Conservation (phyloP, 2,113 vertebrate species). For the Alethe diademata region DNA sequence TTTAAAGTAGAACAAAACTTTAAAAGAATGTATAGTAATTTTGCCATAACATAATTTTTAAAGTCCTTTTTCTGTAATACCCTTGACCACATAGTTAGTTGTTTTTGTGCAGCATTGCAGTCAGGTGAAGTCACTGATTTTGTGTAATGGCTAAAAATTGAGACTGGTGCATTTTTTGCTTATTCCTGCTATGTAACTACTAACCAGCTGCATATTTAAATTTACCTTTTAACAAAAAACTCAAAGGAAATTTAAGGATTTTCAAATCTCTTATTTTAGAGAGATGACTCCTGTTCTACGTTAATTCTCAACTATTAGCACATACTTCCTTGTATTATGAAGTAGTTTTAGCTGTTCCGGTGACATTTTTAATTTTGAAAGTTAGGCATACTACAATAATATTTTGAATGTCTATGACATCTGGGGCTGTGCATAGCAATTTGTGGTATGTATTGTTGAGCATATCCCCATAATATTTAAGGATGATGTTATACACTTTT, state of each 20-base stretch:
- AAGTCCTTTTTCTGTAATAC: not conserved
- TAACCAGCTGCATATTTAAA: not conserved
- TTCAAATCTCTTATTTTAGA: not conserved
- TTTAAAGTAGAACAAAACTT: not conserved
- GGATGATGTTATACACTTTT: not conserved
- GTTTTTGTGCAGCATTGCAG: not conserved
- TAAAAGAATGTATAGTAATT: not conserved
- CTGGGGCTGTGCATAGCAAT: not conserved
- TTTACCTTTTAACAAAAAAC: not conserved
- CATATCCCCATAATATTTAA: not conserved
- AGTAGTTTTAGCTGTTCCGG: not conserved
- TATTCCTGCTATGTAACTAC: not conserved
- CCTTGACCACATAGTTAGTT: not conserved
- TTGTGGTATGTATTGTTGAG: not conserved
- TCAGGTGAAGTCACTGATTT: not conserved
- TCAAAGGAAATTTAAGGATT: not conserved
- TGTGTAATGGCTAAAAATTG: not conserved
- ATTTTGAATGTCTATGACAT: not conserved
- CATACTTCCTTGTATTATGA: not conserved
- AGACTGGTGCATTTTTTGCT: not conserved
- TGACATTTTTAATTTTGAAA: not conserved
- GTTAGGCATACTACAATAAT: not conserved
- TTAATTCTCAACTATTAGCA: not conserved
- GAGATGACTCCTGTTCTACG: not conserved
- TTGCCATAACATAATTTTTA: not conserved